Evolutionary conservation across 1,140 invertebrate species (phyloP).

Genomic region (Drosophila willistoni): DNA sequence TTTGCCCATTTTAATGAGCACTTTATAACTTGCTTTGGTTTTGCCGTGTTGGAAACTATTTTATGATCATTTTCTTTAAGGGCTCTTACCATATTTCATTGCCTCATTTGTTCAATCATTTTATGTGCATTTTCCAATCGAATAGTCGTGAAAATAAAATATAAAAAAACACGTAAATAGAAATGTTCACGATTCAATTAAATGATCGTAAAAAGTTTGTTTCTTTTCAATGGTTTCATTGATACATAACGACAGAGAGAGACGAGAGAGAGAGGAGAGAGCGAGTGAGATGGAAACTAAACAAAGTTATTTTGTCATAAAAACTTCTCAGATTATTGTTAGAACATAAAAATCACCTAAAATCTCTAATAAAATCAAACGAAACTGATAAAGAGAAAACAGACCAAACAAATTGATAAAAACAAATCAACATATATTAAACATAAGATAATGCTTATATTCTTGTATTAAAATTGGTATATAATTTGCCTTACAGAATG

Average conservation of each 20-base stretch:
- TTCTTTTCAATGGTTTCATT: constrained; percentile 42
- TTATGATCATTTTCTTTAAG: constrained; percentile 32
- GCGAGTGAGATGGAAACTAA: constrained; percentile 9
- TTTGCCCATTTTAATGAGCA: neutral
- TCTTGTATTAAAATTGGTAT: too few species aligned
- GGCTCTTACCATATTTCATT: constrained; percentile 63
- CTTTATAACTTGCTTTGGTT: constrained; percentile 44
- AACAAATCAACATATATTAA: neutral
- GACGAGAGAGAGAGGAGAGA: neutral
- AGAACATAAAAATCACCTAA: constrained; percentile 82
- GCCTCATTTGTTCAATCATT: constrained; percentile 57
- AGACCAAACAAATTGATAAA: neutral
- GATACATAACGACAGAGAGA: neutral
- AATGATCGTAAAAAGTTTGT: constrained; percentile 67
- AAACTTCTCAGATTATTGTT: constrained; percentile 70
- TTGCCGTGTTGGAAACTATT: constrained; percentile 55
- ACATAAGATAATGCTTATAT: too few species aligned
- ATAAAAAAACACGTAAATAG: constrained; percentile 34
- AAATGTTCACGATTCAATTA: constrained; percentile 79
- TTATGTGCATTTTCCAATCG: constrained; percentile 49
- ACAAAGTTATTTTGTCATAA: constrained; percentile 51
- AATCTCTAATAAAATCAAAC: constrained; percentile 72
- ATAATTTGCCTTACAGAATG: too few species aligned
- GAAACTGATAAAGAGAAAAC: constrained; percentile 30
- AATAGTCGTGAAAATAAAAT: constrained; percentile 34